phyloP scores from a whole-genome alignment of 2,113 vertebrate species.

The Nansenia antarctica region DNA sequence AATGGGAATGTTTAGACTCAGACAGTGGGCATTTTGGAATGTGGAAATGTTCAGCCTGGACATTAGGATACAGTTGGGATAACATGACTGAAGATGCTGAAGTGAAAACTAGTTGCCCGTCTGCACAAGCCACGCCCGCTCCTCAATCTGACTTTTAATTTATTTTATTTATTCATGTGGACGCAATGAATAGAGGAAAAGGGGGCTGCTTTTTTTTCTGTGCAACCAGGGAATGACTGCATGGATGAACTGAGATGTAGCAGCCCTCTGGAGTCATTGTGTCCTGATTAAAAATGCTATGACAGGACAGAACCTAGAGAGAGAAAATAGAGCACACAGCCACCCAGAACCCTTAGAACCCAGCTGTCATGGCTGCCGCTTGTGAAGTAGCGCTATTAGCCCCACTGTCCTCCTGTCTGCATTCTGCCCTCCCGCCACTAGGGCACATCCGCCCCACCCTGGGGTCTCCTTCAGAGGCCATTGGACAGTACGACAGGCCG shows the following conservation, averaged over 20 bases:
- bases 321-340: no score
- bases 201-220: conserved; percentile 40
- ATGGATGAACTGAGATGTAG: conserved; percentile 50
- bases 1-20: background rate
- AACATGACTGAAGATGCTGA: conserved; percentile 29
- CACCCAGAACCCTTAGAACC: no score
- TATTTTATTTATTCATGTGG: conserved; percentile 69
- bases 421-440: no score
- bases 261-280: no score
- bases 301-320: no score
- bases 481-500: no score
- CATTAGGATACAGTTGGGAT: conserved; percentile 32
- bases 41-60: background rate
- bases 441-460: no score
- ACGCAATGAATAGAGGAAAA: conserved; percentile 16
- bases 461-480: no score
- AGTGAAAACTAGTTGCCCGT: conserved; percentile 22
- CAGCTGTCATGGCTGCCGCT: no score
- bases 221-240: conserved; percentile 56
- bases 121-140: conserved; percentile 37
- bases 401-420: background rate
- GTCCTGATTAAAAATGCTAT: no score
- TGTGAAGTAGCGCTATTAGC: no score
- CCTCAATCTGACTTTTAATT: conserved; percentile 51
- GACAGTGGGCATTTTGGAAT: conserved; percentile 10